Evolutionary conservation across 2,888 invertebrate species (phyloP).

Genomic region (Opisthograptis luteolata): DNA sequence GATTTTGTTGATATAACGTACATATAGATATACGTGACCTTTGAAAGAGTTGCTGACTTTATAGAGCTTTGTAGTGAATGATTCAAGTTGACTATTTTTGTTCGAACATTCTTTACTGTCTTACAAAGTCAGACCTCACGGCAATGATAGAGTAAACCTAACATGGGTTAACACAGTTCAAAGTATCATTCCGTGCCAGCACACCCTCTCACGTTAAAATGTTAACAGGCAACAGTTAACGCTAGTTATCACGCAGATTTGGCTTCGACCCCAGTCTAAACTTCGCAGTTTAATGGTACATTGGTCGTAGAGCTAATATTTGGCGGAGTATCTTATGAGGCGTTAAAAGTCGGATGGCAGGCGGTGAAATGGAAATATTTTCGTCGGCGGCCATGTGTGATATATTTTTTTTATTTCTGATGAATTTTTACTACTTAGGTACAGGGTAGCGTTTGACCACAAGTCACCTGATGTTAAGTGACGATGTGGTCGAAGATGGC

Average conservation of each 20-base stretch:
- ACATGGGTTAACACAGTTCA: constrained; percentile 14
- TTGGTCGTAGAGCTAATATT: constrained; percentile 27
- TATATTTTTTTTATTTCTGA: no score
- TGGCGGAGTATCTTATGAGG: constrained; percentile 24
- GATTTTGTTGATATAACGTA: no score
- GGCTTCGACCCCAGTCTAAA: constrained; percentile 32
- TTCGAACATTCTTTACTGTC: neutral
- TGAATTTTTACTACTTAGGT: no score
- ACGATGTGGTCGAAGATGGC: no score
- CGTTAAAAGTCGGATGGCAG: constrained; percentile 12
- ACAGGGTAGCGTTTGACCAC: no score
- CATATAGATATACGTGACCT: no score
- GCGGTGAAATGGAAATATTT: constrained; percentile 4
- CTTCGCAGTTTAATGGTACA: constrained; percentile 25
- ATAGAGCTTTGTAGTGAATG: no score
- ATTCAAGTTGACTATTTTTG: no score
- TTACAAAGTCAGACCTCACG: neutral
- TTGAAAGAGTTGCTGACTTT: no score
- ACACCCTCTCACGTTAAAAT: constrained; percentile 19
- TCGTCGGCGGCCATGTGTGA: neutral
- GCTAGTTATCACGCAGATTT: constrained; percentile 40
- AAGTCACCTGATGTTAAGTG: no score
- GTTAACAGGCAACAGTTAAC: constrained; percentile 34
- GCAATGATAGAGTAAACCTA: constrained; percentile 10
- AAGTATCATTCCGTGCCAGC: constrained; percentile 19